phyloP scores from a whole-genome alignment of 2,888 invertebrate species.

The Brachypalpus laphriformis region DNA sequence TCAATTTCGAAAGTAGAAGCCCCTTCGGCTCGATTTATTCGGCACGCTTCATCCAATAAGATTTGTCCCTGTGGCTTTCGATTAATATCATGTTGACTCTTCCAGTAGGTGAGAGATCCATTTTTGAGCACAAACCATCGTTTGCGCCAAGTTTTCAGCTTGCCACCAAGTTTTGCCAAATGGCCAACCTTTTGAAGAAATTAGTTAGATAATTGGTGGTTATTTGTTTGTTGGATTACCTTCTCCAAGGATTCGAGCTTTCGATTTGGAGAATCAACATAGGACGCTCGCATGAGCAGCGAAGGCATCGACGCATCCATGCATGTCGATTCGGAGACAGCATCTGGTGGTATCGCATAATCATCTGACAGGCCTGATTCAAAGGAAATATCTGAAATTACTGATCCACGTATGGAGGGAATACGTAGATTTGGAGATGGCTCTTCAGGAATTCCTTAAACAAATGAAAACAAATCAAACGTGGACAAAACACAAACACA shows the following conservation, averaged over 20 bases:
- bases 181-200: constrained; percentile 85
- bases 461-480: constrained; percentile 39
- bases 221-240: constrained; percentile 78
- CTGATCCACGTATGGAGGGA: constrained; percentile 82
- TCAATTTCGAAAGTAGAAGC: constrained; percentile 97
- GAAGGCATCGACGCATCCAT: constrained; percentile 90
- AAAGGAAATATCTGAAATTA: constrained; percentile 92
- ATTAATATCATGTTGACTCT: constrained; percentile 93
- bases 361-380: constrained; percentile 98
- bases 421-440: constrained; percentile 77
- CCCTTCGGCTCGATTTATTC: constrained; percentile 96
- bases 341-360: constrained; percentile 98
- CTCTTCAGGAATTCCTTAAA: constrained; percentile 65
- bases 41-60: constrained; percentile 94
- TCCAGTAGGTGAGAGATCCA: constrained; percentile 96
- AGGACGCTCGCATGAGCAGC: constrained; percentile 85
- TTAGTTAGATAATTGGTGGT: neutral
- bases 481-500: constrained; percentile 15
- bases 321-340: constrained; percentile 91
- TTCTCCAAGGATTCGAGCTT: constrained; percentile 93
- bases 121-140: constrained; percentile 98
- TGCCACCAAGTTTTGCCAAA: constrained; percentile 95
- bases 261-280: constrained; percentile 85
- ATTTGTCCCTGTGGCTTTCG: constrained; percentile 97
- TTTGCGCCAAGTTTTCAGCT: constrained; percentile 97